Conservation (phyloP, 2,113 vertebrate species). For the Prinia subflava region DNA sequence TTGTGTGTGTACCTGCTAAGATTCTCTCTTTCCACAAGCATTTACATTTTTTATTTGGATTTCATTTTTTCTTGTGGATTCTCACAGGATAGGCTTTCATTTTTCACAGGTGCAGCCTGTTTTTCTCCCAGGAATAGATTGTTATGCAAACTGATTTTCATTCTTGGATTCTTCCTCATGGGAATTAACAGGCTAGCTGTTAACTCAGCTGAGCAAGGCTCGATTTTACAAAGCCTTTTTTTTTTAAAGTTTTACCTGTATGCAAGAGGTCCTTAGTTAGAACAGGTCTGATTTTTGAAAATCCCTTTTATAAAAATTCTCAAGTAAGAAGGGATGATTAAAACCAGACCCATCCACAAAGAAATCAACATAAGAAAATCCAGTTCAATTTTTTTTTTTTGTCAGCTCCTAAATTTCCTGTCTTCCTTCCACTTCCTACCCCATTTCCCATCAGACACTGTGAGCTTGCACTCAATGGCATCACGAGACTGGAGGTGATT, state of each 20-base stretch:
- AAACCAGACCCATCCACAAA: not conserved
- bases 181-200: not conserved
- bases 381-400: not conserved
- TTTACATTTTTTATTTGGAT: not conserved
- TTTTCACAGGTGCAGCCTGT: too few species aligned
- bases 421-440: not conserved
- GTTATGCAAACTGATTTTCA: not conserved
- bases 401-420: not conserved
- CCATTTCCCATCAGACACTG: not conserved
- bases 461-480: not conserved
- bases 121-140: too few species aligned
- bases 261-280: not conserved
- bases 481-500: not conserved
- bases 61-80: too few species aligned
- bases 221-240: not conserved
- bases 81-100: too few species aligned
- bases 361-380: not conserved
- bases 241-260: not conserved
- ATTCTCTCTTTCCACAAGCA: not conserved
- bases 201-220: not conserved
- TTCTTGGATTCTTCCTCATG: not conserved
- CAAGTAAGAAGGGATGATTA: not conserved
- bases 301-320: not conserved
- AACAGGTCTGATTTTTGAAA: not conserved
- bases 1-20: not conserved